Percentiles rank a stretch among this genome's conserved stretches.
Conservation (phyloP, 1,140 invertebrate genomes). For the Camponotus floridanus region DNA sequence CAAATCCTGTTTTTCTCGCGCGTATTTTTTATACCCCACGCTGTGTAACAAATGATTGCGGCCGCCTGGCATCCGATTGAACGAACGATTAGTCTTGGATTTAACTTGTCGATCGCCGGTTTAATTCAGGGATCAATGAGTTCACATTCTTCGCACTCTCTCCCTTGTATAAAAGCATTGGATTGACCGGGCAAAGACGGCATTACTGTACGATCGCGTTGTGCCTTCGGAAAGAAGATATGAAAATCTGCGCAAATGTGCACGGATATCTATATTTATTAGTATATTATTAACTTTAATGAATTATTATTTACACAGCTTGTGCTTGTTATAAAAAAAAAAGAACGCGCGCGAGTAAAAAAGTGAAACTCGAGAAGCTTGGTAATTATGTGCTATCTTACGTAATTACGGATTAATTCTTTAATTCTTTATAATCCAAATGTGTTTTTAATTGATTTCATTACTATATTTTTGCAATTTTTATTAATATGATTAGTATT, state of each 20-base stretch:
- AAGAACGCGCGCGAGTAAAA: neutral
- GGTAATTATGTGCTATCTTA: neutral
- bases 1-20: constrained; percentile 16
- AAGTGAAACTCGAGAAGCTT: neutral
- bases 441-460: neutral
- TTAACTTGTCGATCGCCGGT: constrained; percentile 77
- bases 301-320: neutral
- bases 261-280: neutral
- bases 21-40: constrained; percentile 33
- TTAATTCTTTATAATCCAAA: neutral
- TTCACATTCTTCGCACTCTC: constrained; percentile 30
- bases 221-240: neutral
- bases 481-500: neutral
- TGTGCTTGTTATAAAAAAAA: constrained; percentile 1
- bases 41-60: constrained; percentile 38
- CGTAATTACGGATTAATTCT: neutral
- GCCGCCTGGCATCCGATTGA: constrained; percentile 28
- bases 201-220: constrained; percentile 31
- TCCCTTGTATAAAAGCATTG: constrained; percentile 61
- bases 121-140: constrained; percentile 75
- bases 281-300: neutral
- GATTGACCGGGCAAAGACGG: neutral
- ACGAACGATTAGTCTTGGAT: constrained; percentile 73
- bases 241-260: neutral
- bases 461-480: neutral